Evolutionary conservation across 2,888 invertebrate genomes (phyloP), one percentile per base, ranked within the genome.

Genomic region (Euspilapteryx auroguttella): DNA sequence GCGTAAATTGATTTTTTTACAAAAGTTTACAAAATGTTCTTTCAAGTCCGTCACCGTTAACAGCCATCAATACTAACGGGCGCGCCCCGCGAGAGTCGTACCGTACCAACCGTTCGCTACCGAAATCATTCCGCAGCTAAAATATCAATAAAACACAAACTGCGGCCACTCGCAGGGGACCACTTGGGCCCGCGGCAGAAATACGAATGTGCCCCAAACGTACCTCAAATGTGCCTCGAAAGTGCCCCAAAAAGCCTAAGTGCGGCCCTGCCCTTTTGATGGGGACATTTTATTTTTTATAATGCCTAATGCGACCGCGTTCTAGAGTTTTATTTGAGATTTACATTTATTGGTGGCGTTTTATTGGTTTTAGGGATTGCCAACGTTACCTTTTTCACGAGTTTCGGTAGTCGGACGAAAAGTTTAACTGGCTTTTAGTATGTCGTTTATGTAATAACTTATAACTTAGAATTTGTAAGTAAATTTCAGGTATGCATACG

Each of bases 81-180:
- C 42, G 47, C 43, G 42, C 55, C 71, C 61, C 64, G 37, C 28
- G 69, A 63, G 69, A 47, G 52, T 54, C 63, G 54, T 71, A 53
- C 40, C 49, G 55, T 55, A n/a, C n/a, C n/a, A n/a, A n/a, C n/a
- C n/a, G n/a, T n/a, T n/a, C 52, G 53, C 61, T 55, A 55, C 52
- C 46, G 53, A 69, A 69, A 73, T 71, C 69, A 73, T 75, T 69
- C 69, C 61, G 37, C 43, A 49, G 57, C 56, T 64, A 64, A 73
- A 75, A 73, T 73, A 71, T 75, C 75, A 73, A 75, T 75, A 73
- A 75, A 73, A 69, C 59, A 71, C 61, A 58, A 63, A 53, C 52
- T n/a, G n/a, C n/a, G n/a, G 49, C 45, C 42, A 30, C 34, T 36
- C 45, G 39, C 44, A 34, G 33, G 61, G 64, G 68, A 59, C 53